Conservation (phyloP, 2,113 vertebrate species). For the Ahaetulla prasina region DNA sequence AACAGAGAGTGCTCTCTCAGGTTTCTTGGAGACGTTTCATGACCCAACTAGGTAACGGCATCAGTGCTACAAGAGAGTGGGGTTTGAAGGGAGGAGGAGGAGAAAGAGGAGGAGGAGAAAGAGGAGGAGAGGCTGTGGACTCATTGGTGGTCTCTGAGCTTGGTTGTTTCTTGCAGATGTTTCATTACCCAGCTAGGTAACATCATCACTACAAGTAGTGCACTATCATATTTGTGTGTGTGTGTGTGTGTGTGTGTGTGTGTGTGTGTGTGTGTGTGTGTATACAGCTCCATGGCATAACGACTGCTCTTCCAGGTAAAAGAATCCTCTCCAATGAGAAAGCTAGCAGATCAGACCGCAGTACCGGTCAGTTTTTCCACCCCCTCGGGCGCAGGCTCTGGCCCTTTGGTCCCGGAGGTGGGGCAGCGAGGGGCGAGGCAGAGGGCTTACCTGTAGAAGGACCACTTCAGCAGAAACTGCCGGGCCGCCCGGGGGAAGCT, state of each 20-base stretch:
- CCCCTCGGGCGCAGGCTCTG: too few species aligned
- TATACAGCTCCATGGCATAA: neutral
- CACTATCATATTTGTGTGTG: too few species aligned
- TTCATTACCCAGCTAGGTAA: neutral
- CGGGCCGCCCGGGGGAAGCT: constrained; percentile 92
- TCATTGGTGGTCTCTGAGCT: too few species aligned
- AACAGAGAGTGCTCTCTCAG: too few species aligned
- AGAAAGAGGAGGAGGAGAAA: too few species aligned
- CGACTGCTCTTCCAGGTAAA: neutral
- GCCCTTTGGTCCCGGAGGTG: neutral
- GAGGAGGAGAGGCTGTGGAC: too few species aligned
- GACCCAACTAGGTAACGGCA: too few species aligned
- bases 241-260: neutral
- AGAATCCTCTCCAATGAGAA: neutral
- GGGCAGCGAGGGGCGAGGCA: neutral
- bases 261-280: too few species aligned
- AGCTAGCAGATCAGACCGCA: neutral
- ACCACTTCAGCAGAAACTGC: constrained; percentile 98
- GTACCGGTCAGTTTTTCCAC: neutral
- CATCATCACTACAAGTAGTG: neutral
- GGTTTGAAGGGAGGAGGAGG: too few species aligned
- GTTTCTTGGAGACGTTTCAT: too few species aligned
- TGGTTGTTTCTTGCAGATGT: too few species aligned
- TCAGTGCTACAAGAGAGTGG: too few species aligned
- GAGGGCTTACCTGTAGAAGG: constrained; percentile 89